Evolutionary conservation across 2,888 invertebrate genomes (phyloP).

Genomic region (Polietes domitor): DNA sequence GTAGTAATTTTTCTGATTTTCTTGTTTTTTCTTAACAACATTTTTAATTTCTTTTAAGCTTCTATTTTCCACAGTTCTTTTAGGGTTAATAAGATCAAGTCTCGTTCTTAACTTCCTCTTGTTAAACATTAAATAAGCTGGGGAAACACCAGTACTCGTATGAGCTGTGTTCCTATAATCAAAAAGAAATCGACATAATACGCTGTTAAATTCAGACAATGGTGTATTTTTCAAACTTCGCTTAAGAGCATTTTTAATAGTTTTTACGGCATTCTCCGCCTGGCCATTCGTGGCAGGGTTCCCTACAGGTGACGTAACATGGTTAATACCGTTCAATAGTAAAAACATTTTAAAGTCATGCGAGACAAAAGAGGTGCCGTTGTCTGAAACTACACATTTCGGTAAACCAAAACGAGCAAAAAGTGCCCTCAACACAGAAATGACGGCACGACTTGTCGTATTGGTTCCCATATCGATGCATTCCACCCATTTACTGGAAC

Average conservation of each 20-base stretch:
- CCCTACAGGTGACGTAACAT: conserved; percentile 57
- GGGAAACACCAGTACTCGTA: conserved; percentile 52
- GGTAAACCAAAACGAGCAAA: conserved; percentile 70
- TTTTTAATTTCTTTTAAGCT: conserved; percentile 21
- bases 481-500: conserved; percentile 70
- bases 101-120: conserved; percentile 27
- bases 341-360: conserved; percentile 67
- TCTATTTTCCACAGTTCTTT: conserved; percentile 44
- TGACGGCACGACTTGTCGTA: conserved; percentile 38
- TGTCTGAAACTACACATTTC: conserved; percentile 68
- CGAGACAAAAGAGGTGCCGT: conserved; percentile 69
- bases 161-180: conserved; percentile 62
- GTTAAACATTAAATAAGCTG: conserved; percentile 38
- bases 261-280: conserved; percentile 62
- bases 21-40: conserved; percentile 32
- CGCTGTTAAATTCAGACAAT: conserved; percentile 51
- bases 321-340: conserved; percentile 58
- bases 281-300: conserved; percentile 61
- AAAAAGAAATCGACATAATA: conserved; percentile 61
- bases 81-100: conserved; percentile 46
- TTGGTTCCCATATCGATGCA: conserved; percentile 49
- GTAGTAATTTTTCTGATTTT: conserved; percentile 39
- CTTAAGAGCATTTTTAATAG: conserved; percentile 60
- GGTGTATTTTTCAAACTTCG: conserved; percentile 47
- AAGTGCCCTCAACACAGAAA: conserved; percentile 47